Evolutionary conservation across 2,888 invertebrate genomes (phyloP).

Genomic region (Drosophila gaucha): DNA sequence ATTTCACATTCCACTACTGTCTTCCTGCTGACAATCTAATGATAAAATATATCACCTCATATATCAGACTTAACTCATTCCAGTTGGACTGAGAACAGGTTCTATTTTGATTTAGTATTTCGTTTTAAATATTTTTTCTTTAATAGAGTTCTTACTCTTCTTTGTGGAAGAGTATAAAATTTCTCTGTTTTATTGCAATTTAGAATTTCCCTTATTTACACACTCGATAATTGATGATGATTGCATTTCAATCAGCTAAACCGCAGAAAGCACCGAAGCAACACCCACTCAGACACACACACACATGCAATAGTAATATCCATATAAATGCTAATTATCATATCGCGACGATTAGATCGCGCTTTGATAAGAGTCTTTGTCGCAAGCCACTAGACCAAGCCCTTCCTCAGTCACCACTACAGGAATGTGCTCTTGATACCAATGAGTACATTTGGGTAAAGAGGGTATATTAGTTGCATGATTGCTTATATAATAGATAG

Average conservation of each 20-base stretch:
- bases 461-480: background rate
- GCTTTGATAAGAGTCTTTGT: conserved; percentile 34
- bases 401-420: background rate
- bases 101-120: background rate
- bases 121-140: background rate
- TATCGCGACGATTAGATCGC: conserved; percentile 53
- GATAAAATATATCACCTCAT: conserved; percentile 14
- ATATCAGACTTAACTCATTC: background rate
- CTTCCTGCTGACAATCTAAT: background rate
- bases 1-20: background rate
- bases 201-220: conserved; percentile 14
- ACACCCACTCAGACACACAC: background rate
- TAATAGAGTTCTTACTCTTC: background rate
- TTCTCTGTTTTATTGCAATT: conserved; percentile 7
- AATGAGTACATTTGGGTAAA: background rate
- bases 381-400: background rate
- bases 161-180: too few relatives aligned
- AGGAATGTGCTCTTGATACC: background rate
- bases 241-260: conserved; percentile 43
- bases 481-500: background rate
- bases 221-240: conserved; percentile 63
- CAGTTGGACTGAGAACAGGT: background rate
- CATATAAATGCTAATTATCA: conserved; percentile 47
- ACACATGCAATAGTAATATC: conserved; percentile 1
- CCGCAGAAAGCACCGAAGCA: background rate